Evolutionary conservation across 1,140 invertebrate species (phyloP).

Genomic region (Whitmania pigra): DNA sequence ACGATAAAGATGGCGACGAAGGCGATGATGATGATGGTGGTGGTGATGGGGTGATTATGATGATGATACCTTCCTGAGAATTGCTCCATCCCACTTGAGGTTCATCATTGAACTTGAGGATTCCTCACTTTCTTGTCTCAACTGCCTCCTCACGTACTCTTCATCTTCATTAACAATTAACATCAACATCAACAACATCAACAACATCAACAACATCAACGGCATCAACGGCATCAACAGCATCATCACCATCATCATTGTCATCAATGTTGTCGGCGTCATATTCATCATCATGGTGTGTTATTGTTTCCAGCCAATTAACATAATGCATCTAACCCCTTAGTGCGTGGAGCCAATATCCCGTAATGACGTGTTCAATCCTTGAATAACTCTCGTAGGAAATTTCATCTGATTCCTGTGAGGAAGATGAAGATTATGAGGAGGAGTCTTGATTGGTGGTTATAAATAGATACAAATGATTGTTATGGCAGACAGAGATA

Average conservation of each 20-base stretch:
- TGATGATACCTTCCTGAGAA: conserved; percentile 34
- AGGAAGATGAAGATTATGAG: conserved; percentile 16
- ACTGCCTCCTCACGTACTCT: conserved; percentile 37
- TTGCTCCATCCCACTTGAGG: conserved; percentile 39
- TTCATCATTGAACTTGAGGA: conserved; percentile 38
- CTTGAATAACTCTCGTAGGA: conserved; percentile 35
- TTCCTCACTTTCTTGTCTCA: conserved; percentile 25
- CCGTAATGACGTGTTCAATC: conserved; percentile 38
- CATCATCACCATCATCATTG: conserved; percentile 10
- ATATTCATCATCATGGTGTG: not conserved
- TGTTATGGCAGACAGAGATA: too few relatives aligned
- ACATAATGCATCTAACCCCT: conserved; percentile 29
- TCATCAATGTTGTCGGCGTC: not conserved
- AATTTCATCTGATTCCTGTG: conserved; percentile 35
- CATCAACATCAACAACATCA: not conserved
- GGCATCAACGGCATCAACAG: not conserved
- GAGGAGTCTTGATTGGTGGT: not conserved
- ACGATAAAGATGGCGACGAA: not conserved
- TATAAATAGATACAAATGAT: too few relatives aligned
- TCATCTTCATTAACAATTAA: conserved; percentile 31
- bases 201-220: not conserved
- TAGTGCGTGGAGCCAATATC: conserved; percentile 36
- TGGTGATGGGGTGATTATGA: not conserved
- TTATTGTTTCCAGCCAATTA: not conserved
- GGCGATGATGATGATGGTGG: conserved; percentile 6